These are phyloP conservation scores for Alentia gelatinosa DNA, from an alignment of 2,888 invertebrate genomes.

Conservation along the genomic window DNA sequence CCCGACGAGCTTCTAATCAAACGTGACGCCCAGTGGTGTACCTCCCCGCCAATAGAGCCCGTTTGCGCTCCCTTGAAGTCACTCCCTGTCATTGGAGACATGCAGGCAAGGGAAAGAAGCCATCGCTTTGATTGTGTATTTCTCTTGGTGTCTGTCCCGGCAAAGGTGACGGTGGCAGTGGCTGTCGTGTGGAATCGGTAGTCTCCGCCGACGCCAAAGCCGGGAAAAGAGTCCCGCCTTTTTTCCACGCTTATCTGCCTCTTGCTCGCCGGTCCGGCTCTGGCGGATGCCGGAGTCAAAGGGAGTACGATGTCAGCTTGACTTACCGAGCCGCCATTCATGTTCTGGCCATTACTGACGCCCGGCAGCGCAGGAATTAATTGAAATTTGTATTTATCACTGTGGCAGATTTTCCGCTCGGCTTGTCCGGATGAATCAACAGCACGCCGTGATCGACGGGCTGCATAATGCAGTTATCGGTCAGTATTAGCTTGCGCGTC, in stretches of 20 bases:
- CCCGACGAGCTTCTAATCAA: neutral
- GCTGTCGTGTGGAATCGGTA: neutral
- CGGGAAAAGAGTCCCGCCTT: neutral
- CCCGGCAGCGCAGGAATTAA: neutral
- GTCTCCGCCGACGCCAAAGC: neutral
- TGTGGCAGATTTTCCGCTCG: neutral
- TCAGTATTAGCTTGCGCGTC: conserved; percentile 5
- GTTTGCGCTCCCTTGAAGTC: neutral
- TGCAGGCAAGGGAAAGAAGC: neutral
- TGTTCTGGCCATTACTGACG: neutral
- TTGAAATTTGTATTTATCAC: conserved; percentile 35
- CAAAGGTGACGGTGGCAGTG: neutral
- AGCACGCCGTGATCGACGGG: neutral
- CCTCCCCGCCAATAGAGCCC: neutral
- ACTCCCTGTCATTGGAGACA: neutral
- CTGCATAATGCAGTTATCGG: conserved; percentile 22
- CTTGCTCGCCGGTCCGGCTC: neutral
- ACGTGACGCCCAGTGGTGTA: neutral
- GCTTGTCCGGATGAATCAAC: neutral
- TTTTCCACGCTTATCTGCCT: neutral
- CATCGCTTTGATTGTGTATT: conserved; percentile 33
- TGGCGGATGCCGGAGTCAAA: neutral
- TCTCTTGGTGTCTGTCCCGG: neutral
- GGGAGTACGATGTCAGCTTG: neutral
- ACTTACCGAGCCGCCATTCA: neutral